Base-by-base conservation (phyloP, 2,888 invertebrate species). In the Lepidonotus clava region DNA sequence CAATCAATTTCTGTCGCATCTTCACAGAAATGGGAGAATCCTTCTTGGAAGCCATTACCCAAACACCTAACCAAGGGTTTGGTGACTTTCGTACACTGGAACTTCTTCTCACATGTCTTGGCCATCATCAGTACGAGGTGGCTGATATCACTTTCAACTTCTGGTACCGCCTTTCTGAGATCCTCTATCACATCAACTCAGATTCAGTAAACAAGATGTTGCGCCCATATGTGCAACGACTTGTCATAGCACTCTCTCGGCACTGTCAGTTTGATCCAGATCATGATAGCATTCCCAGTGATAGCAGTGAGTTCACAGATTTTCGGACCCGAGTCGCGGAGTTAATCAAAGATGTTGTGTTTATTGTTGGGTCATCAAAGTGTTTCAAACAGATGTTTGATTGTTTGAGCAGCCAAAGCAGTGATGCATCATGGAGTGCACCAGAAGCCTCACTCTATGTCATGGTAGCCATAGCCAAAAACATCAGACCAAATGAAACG, bases 191-290 rank as follows among this genome's bases (percentile, higher is more conserved):
- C 91, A 96, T 96, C 90, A 97, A 98, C 93, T 96, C 96, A 91
- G 96, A 97, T 91, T 96, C 96, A 0, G 93, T 98, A n/a, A 97
- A 97, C 0, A 96, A 96, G 80, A 95, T 97, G 51, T 99, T 99
- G 94, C 96, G 96, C 92, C 98, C 98, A 0, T 97, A 98, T 93
- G 96, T 99, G 87, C 97, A 98, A 94, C 95, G 98, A 91, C 95
- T 99, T n/a, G 96, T 99, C 8, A 96, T 96, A 85, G 97, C 98
- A 0, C 95, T 99, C 11, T 98, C 97, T 90, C 95, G 97, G 87
- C 99, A 99, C 94, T 98, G 98, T 91, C 98, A 98, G 95, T 97
- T 98, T 95, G 99, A 99, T 92, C 96, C 98, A 0, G 99, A 99
- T 93, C 97, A 97, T 92, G 96, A 98, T 86, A 97, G 97, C 32